Conservation (phyloP, 2,888 invertebrate genomes). For the Athalia circularis region DNA sequence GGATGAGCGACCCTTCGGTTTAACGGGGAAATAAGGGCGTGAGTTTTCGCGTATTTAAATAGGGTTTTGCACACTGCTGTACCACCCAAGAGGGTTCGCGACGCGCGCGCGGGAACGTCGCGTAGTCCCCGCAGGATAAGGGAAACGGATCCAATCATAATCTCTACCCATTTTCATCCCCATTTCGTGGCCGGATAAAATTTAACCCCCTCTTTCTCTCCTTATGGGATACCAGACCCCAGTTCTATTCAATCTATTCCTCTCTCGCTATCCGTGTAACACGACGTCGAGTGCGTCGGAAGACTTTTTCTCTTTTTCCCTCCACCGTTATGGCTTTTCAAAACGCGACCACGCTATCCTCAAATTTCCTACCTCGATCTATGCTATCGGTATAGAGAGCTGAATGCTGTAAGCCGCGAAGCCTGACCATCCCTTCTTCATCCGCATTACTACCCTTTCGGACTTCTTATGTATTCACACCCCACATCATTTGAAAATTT, state of each 20-base stretch:
- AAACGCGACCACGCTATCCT: not conserved
- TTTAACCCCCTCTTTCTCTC: constrained; percentile 17
- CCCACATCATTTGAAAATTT: not conserved
- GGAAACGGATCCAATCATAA: constrained; percentile 45
- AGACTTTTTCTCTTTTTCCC: constrained; percentile 8
- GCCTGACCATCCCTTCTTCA: not conserved
- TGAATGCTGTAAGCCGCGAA: not conserved
- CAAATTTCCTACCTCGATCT: constrained; percentile 3
- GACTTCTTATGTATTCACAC: not conserved
- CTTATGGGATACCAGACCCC: not conserved
- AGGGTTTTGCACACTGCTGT: constrained; percentile 36
- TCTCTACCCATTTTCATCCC: constrained; percentile 42
- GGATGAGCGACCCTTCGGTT: constrained; percentile 40
- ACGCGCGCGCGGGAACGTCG: not conserved
- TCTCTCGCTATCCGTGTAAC: constrained; percentile 11
- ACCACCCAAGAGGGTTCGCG: constrained; percentile 9
- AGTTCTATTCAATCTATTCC: constrained; percentile 44
- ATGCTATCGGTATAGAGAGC: not conserved
- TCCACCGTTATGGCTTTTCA: not conserved
- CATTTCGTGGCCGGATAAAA: constrained; percentile 42
- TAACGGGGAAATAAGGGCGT: constrained; percentile 44
- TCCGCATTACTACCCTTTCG: not conserved
- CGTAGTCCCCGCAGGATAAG: constrained; percentile 19
- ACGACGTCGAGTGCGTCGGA: constrained; percentile 17
- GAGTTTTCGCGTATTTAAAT: constrained; percentile 47